A percentile compares a stretch with the other conserved stretches of the same genome.
phyloP scores from a whole-genome alignment of 1,140 invertebrate genomes.

The Drosophila melanogaster region Release_6_plus_ISO1_MT NT_033777.3:30580501-30581000 shows the following conservation, averaged over 20 bases:
- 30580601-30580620: constrained; percentile 95
- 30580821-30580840: constrained; percentile 87
- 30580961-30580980: constrained; percentile 88
- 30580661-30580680: constrained; percentile 89
- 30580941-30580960: constrained; percentile 88
- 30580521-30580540: constrained; percentile 95
- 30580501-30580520: constrained; percentile 93
- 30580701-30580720: constrained; percentile 90
- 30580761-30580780: constrained; percentile 86
- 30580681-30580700: constrained; percentile 87
- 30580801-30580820: constrained; percentile 85
- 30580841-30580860: constrained; percentile 91
- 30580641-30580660: constrained; percentile 89
- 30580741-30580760: constrained; percentile 88
- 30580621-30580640: constrained; percentile 91
- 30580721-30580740: constrained; percentile 89
- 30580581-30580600: constrained; percentile 96
- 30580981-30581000: constrained; percentile 57
- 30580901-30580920: constrained; percentile 57
- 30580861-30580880: constrained; percentile 89
- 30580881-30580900: constrained; percentile 86
- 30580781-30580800: constrained; percentile 85
- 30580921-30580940: constrained; percentile 86
- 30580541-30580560: constrained; percentile 97
- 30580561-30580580: constrained; percentile 96